phyloP scores from a whole-genome alignment of 2,888 invertebrate genomes.

The Pristionchus arcanus region DNA sequence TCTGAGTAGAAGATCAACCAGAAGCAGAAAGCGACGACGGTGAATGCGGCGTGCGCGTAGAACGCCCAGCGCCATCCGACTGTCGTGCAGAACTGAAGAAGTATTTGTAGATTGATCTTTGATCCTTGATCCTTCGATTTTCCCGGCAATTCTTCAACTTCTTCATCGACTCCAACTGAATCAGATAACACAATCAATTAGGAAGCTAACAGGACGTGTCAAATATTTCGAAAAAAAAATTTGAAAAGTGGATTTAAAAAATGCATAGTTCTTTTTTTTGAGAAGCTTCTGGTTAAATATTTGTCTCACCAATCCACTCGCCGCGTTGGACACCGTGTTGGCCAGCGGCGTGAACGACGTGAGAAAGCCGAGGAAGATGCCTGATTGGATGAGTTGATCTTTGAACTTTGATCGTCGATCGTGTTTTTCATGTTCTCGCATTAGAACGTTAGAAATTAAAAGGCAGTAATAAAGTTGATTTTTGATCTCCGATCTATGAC shows the following conservation, averaged over 20 bases:
- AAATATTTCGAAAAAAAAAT: no score
- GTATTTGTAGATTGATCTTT: not conserved
- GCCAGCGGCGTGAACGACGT: constrained; percentile 73
- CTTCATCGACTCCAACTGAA: no score
- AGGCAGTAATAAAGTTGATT: no score
- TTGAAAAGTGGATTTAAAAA: no score
- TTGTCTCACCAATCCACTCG: constrained; percentile 63
- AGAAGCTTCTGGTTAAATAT: no score
- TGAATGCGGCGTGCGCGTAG: constrained; percentile 44
- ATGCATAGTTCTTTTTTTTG: no score
- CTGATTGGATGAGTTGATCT: not conserved
- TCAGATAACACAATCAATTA: no score
- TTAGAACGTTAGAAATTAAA: no score
- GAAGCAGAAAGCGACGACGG: constrained; percentile 56
- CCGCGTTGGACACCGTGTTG: constrained; percentile 68
- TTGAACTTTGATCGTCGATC: not conserved
- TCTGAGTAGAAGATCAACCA: constrained; percentile 57
- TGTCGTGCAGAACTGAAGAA: constrained; percentile 62
- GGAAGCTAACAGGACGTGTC: no score
- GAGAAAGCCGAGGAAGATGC: constrained; percentile 70
- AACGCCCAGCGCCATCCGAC: constrained; percentile 66
- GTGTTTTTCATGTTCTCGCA: not conserved
- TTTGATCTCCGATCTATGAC: not conserved
- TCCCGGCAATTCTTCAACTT: no score
- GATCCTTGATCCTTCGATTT: not conserved